A percentile compares a stretch with the other conserved stretches of the same genome.
Conservation (phyloP, 2,113 vertebrate species). For the Entelurus aequoreus region DNA sequence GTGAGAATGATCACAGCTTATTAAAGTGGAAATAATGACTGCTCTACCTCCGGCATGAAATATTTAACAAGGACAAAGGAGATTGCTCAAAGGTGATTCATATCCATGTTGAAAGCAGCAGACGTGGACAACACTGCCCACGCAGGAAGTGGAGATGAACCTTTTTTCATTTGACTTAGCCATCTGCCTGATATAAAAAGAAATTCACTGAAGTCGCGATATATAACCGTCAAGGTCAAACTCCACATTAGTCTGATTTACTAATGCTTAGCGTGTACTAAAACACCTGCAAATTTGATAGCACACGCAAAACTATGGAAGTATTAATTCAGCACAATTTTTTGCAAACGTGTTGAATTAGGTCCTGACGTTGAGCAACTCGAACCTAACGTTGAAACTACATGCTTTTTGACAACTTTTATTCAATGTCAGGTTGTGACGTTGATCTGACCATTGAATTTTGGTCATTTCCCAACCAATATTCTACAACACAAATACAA, state of each 20-base stretch:
- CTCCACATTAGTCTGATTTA: background rate
- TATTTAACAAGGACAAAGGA: constrained; percentile 75
- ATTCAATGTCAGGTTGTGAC: no score
- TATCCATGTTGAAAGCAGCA: constrained; percentile 57
- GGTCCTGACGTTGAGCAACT: no score
- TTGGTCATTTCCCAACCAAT: no score
- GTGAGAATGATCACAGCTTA: constrained; percentile 71
- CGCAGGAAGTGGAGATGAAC: constrained; percentile 44
- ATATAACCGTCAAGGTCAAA: background rate
- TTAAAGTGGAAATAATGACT: constrained; percentile 72
- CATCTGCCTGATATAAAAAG: background rate
- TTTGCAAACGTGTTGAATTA: no score
- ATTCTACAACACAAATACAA: no score
- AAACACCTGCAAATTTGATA: no score
- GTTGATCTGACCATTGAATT: no score
- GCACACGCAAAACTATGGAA: no score
- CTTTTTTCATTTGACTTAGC: constrained; percentile 26
- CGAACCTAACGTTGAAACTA: no score
- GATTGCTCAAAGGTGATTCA: constrained; percentile 61
- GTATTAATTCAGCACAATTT: no score
- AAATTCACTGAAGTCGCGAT: background rate
- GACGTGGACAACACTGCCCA: constrained; percentile 36
- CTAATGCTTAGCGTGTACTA: no score
- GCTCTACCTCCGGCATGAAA: constrained; percentile 70
- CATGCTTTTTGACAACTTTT: no score